phyloP scores from a whole-genome alignment of 2,888 invertebrate species.

The Stomorhina lunata region DNA sequence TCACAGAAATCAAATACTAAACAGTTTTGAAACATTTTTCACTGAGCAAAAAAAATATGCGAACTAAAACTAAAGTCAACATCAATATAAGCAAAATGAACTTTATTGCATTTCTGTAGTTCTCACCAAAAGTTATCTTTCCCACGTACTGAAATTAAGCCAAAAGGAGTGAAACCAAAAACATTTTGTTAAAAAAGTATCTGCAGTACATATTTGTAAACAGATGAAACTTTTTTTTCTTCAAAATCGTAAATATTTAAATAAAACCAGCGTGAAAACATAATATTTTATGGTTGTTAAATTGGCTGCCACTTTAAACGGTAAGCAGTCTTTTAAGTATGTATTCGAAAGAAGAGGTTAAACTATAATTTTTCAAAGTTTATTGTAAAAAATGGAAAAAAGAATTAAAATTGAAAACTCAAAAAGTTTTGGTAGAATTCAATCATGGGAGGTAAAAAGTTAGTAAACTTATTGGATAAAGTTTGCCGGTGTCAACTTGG shows the following conservation, averaged over 20 bases:
- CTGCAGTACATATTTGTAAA: background rate
- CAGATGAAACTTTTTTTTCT: background rate
- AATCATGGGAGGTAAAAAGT: no score
- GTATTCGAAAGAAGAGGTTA: no score
- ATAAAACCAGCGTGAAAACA: background rate
- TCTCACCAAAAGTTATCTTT: background rate
- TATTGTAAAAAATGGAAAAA: no score
- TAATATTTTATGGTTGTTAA: background rate
- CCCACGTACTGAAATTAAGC: no score
- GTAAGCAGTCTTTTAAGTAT: no score
- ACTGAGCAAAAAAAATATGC: background rate
- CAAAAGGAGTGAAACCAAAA: no score
- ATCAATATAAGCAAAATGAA: background rate
- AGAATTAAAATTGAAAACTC: no score
- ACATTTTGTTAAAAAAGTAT: background rate
- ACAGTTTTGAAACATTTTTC: background rate
- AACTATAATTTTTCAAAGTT: no score
- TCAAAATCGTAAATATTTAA: background rate
- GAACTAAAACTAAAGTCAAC: background rate
- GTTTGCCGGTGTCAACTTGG: no score
- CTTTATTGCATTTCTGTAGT: background rate
- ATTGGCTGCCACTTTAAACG: background rate
- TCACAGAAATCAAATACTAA: background rate
- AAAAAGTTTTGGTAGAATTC: no score
- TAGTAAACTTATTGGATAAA: no score